Evolutionary conservation across 1,140 invertebrate species (phyloP), one percentile per base, ranked within the genome.

Genomic region (Sycophila sp.): DNA sequence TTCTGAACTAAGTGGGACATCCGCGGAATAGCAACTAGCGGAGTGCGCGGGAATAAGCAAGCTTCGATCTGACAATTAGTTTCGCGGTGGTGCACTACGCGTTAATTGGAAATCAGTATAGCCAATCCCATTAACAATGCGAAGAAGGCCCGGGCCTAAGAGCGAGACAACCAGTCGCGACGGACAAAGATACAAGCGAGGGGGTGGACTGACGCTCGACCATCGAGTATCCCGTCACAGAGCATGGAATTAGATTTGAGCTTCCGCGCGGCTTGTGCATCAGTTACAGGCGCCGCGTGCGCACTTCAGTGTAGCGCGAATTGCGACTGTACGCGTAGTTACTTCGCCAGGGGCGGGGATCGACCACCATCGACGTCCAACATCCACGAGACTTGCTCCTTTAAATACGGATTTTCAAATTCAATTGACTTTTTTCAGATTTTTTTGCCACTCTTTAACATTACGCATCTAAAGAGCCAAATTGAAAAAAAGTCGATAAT

Each of bases 161-260:
- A 63, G 45, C 6, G 51, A 47, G 53, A 67, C n/a, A 45, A 45
- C 40, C n/a, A n/a, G n/a, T 45, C 40, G 34, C 32, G 38, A 32
- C 30, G 8, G 10, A n/a, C 8, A 26, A 24, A 17, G 15, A 17
- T 32, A 28, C 19, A 42, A 45, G 51, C 45, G 56, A 59, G n/a
- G 56, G 40, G 22, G 24, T n/a, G n/a, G 28, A 24, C 28, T 36
- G 45, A 32, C n/a, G 73, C 22, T 60, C 67, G 75, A 58, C 71
- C 75, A 78, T 82, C 81, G 77, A 81, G 65, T 24, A 74, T 78
- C 76, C 80, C 82, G 81, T 84, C 82, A 80, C 66, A 28, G 82
- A 78, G 76, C 80, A 78, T 82, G 82, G 82, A 83, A 83, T 83
- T 83, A 83, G 80, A 83, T 83, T 82, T 81, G 76, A 77, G 53